phyloP scores from a whole-genome alignment of 2,797 vertebrate genomes.

The Arvicola amphibius region DNA sequence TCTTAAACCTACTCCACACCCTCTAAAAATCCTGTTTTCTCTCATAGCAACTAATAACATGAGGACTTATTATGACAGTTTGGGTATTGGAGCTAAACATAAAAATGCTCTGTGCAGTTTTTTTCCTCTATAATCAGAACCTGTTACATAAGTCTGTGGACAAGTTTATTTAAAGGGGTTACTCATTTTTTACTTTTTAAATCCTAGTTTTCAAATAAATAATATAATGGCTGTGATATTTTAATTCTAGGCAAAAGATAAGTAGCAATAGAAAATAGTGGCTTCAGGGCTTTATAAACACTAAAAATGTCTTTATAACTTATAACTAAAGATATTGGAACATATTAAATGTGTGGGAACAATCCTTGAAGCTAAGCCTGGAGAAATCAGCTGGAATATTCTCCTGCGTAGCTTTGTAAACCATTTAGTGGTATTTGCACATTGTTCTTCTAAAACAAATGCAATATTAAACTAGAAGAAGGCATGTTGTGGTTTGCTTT shows the following conservation, averaged over 20 bases:
- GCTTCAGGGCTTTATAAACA: neutral
- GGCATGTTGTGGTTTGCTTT: neutral
- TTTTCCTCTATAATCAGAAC: neutral
- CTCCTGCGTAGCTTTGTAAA: neutral
- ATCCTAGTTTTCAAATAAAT: neutral
- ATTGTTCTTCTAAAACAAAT: neutral
- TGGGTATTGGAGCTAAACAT: neutral
- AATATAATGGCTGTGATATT: neutral
- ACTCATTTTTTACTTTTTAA: neutral
- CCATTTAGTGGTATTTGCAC: neutral
- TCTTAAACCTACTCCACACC: neutral
- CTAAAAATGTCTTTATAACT: neutral
- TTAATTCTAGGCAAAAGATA: neutral
- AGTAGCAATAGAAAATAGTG: neutral
- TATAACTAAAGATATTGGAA: neutral
- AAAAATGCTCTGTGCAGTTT: neutral
- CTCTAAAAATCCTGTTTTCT: neutral
- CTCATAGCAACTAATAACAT: neutral
- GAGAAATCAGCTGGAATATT: neutral
- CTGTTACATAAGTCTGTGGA: neutral
- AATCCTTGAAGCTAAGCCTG: neutral
- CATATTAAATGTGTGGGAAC: neutral
- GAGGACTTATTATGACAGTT: neutral
- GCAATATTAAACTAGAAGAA: neutral
- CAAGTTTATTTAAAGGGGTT: neutral